Percentiles rank a stretch among this genome's conserved stretches.
Evolutionary conservation across 2,113 vertebrate genomes (phyloP).

Genomic region (human (Homo sapiens)): DNA sequence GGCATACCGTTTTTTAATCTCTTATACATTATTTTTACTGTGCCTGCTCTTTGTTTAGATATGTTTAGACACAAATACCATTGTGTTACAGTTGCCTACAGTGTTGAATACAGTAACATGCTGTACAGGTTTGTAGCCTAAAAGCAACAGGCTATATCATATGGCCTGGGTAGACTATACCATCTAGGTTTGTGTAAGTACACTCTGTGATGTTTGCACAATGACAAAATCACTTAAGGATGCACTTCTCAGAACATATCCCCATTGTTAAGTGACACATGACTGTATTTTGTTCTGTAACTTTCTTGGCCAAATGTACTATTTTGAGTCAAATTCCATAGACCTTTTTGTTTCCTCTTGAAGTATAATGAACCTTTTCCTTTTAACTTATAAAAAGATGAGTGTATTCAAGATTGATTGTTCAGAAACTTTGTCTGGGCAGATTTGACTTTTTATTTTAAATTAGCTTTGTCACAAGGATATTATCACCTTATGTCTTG

Average conservation of each 20-base stretch:
- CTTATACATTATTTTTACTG: neutral
- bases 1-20: neutral
- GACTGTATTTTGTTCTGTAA: neutral
- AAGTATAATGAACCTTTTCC: neutral
- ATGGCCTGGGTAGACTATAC: neutral
- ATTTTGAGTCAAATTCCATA: neutral
- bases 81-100: neutral
- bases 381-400: neutral
- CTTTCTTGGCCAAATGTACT: neutral
- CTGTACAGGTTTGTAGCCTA: neutral
- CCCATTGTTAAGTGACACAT: neutral
- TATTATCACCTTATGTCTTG: neutral
- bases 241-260: neutral
- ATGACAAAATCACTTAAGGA: neutral
- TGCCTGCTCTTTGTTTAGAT: neutral
- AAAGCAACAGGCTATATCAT: neutral
- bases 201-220: neutral
- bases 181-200: neutral
- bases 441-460: neutral
- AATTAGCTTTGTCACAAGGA: neutral
- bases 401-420: neutral
- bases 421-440: neutral
- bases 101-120: neutral
- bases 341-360: neutral
- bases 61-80: neutral